These are phyloP conservation scores for Gopherus evgoodei DNA, from an alignment of 2,113 vertebrate genomes.

Conservation along the genomic window DNA sequence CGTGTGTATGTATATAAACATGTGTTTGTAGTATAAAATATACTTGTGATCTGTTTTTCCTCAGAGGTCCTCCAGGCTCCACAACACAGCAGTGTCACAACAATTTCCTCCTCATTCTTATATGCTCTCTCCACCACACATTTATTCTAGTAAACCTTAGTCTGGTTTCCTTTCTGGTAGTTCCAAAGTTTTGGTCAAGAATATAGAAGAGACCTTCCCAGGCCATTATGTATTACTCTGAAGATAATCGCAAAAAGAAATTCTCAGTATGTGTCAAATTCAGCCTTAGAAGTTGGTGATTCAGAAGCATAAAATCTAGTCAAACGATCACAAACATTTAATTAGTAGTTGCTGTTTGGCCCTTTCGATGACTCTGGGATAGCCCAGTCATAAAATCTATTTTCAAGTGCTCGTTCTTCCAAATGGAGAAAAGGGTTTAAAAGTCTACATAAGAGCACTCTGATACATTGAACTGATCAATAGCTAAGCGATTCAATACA, in stretches of 20 bases:
- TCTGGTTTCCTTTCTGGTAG: background rate
- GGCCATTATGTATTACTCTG: background rate
- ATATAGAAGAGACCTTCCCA: constrained; percentile 6
- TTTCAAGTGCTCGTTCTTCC: background rate
- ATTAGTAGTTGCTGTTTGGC: constrained; percentile 32
- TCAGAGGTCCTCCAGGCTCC: background rate
- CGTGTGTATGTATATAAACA: accelerated
- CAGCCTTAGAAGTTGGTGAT: constrained; percentile 27
- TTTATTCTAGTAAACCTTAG: background rate
- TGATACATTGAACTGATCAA: constrained; percentile 3
- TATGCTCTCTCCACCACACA: background rate
- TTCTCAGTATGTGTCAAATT: constrained; percentile 19
- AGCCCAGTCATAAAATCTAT: background rate
- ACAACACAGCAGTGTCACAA: background rate
- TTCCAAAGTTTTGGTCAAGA: background rate
- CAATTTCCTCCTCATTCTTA: background rate
- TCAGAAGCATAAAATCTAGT: background rate
- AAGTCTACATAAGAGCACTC: background rate
- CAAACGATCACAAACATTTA: constrained; percentile 29
- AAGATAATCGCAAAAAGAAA: background rate
- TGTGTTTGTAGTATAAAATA: no score
- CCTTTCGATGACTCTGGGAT: background rate
- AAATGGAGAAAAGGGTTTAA: background rate
- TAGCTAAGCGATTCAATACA: background rate
- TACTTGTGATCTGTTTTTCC: background rate